Conservation (phyloP, 2,888 invertebrate genomes). For the Patella depressa region DNA sequence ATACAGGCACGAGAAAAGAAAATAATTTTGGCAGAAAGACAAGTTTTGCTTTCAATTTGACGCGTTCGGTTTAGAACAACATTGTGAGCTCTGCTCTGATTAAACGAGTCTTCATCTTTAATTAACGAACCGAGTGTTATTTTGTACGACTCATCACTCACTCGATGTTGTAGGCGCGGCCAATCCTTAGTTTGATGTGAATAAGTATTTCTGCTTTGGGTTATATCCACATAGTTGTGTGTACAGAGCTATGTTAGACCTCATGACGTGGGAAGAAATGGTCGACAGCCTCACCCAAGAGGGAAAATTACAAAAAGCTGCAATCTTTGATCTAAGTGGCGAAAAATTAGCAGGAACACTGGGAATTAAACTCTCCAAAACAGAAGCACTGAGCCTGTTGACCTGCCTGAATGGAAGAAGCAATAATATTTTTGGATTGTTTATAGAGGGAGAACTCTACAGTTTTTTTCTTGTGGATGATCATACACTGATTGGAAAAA, state of each 20-base stretch:
- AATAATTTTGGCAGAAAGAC: no score
- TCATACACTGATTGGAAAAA: slow-evolving; percentile 34
- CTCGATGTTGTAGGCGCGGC: no score
- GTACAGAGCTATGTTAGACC: slow-evolving; percentile 38
- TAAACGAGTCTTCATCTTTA: no score
- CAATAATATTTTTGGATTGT: slow-evolving; percentile 31
- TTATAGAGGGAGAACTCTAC: slow-evolving; percentile 33
- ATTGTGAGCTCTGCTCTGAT: no score
- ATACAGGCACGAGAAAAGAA: no score
- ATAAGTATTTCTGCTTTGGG: neutral
- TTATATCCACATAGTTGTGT: neutral
- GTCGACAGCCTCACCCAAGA: slow-evolving; percentile 38
- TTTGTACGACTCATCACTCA: no score
- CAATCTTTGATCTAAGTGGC: slow-evolving; percentile 39
- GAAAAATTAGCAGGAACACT: slow-evolving; percentile 34
- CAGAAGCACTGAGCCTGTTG: slow-evolving; percentile 28
- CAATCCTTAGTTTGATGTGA: no score
- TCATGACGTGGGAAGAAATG: slow-evolving; percentile 44
- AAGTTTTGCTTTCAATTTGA: no score
- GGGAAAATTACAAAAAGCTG: slow-evolving; percentile 39
- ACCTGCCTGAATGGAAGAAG: slow-evolving; percentile 21
- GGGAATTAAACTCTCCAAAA: slow-evolving; percentile 25
- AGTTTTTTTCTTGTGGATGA: slow-evolving; percentile 35
- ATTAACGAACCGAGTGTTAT: no score
- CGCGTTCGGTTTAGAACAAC: no score